These are phyloP conservation scores for Xyliphius kryptos DNA, from an alignment of 2,113 vertebrate genomes.

Conservation along the genomic window DNA sequence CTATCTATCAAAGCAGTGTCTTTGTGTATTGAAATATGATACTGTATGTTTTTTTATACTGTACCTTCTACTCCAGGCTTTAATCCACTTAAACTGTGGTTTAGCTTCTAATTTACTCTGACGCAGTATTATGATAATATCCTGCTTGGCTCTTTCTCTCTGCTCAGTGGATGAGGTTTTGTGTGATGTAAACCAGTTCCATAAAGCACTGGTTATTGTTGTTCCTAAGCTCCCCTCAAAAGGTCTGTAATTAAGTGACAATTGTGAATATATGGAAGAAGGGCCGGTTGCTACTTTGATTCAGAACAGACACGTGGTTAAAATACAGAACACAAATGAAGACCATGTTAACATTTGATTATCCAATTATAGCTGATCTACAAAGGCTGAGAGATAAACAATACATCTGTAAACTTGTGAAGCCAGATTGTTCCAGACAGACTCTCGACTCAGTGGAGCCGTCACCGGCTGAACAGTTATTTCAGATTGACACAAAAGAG, in stretches of 20 bases:
- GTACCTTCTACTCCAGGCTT: no score
- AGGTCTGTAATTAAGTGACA: slow-evolving; percentile 37
- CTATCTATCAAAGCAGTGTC: background rate
- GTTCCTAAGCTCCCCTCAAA: slow-evolving; percentile 1
- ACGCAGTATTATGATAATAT: slow-evolving; percentile 30
- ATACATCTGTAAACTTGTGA: no score
- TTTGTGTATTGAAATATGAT: background rate
- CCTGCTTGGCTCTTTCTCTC: slow-evolving; percentile 7
- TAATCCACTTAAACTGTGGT: slow-evolving; percentile 8
- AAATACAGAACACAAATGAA: slow-evolving; percentile 24
- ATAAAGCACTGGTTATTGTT: background rate
- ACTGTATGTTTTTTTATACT: background rate
- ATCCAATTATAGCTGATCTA: no score
- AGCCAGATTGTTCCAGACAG: no score
- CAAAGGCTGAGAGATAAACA: no score
- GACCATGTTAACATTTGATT: no score
- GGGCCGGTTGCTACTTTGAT: background rate
- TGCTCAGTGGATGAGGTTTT: slow-evolving; percentile 5
- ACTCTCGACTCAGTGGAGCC: no score
- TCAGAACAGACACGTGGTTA: slow-evolving; percentile 20
- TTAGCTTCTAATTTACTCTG: slow-evolving; percentile 23
- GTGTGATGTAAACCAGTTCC: slow-evolving; percentile 15
- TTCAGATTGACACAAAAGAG: no score
- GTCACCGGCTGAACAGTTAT: no score
- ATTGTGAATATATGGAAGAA: slow-evolving; percentile 10